phyloP scores from a whole-genome alignment of 1,140 invertebrate genomes.

The Heliconius nattereri region DNA sequence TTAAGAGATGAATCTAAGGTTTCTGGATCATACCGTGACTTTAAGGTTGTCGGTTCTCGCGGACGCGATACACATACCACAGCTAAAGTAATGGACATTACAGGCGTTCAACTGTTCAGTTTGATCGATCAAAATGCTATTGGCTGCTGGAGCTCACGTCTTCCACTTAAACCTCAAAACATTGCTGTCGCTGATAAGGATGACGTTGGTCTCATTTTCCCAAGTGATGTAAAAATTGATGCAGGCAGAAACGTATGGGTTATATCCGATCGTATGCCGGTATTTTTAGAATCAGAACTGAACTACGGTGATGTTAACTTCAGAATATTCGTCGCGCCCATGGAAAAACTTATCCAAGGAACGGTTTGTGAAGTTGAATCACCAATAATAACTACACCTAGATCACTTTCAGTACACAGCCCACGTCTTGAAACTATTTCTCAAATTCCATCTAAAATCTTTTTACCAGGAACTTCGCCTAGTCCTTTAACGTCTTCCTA shows the following conservation, averaged over 20 bases:
- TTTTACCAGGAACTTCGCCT: slow-evolving; percentile 21
- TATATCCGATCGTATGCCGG: slow-evolving; percentile 90
- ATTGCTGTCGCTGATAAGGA: slow-evolving; percentile 88
- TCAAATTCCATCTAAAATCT: slow-evolving; percentile 33
- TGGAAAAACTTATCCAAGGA: slow-evolving; percentile 84
- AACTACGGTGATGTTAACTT: slow-evolving; percentile 90
- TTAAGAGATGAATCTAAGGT: slow-evolving; percentile 85
- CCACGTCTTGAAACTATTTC: slow-evolving; percentile 26
- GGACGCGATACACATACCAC: slow-evolving; percentile 86
- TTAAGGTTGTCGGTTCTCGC: slow-evolving; percentile 85
- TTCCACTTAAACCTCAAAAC: slow-evolving; percentile 85
- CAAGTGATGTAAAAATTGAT: slow-evolving; percentile 89
- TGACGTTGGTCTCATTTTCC: slow-evolving; percentile 88
- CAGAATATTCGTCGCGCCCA: slow-evolving; percentile 86
- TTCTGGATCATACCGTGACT: slow-evolving; percentile 87
- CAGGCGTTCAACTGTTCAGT: slow-evolving; percentile 88
- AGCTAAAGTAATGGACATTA: slow-evolving; percentile 86
- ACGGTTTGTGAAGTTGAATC: slow-evolving; percentile 84
- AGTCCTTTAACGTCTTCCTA: slow-evolving; percentile 22
- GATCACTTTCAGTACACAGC: slow-evolving; percentile 21
- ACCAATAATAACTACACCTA: slow-evolving; percentile 15
- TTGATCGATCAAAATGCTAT: slow-evolving; percentile 90
- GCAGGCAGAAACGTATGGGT: slow-evolving; percentile 86
- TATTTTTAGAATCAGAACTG: slow-evolving; percentile 86
- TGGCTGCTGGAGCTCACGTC: slow-evolving; percentile 88